Percentiles rank a stretch among this genome's conserved stretches.
Conservation (phyloP, 2,888 invertebrate species). For the Tubiluchus corallicola region DNA sequence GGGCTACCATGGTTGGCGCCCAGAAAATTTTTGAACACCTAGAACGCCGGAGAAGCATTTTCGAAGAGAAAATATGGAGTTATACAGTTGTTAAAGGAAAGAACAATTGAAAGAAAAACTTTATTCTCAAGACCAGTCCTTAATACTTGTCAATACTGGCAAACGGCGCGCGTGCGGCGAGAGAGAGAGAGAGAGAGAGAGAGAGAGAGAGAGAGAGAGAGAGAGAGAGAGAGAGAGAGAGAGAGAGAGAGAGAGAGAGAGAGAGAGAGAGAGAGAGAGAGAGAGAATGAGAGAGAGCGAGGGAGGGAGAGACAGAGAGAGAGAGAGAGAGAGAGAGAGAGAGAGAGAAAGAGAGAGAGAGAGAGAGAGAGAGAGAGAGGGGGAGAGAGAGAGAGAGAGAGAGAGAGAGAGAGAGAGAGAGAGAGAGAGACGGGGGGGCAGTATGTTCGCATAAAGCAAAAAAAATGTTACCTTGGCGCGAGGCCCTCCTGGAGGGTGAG, state of each 20-base stretch:
- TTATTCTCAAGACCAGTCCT: too few species aligned
- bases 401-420: neutral
- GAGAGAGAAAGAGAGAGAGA: neutral
- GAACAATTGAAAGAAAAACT: too few species aligned
- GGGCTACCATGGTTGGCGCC: too few species aligned
- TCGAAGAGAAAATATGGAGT: too few species aligned
- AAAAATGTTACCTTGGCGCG: too few species aligned
- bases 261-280: conserved; percentile 1
- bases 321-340: neutral
- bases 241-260: conserved; percentile 1
- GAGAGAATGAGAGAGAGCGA: neutral
- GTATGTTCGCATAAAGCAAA: neutral
- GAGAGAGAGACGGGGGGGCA: conserved; percentile 1
- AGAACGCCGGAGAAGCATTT: too few species aligned
- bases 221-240: conserved; percentile 3
- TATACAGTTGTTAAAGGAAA: too few species aligned
- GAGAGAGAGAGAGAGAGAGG: neutral
- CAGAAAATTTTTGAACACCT: too few species aligned
- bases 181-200: conserved; percentile 3
- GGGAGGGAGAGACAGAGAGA: neutral
- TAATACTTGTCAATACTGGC: too few species aligned
- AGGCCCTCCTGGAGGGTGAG: too few species aligned
- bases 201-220: conserved; percentile 3
- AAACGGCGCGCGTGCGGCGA: neutral
- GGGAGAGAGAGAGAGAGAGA: conserved; percentile 1